Evolutionary conservation across 2,113 vertebrate genomes (phyloP), one percentile per base, ranked within the genome.

Genomic region (Alethe diademata): DNA sequence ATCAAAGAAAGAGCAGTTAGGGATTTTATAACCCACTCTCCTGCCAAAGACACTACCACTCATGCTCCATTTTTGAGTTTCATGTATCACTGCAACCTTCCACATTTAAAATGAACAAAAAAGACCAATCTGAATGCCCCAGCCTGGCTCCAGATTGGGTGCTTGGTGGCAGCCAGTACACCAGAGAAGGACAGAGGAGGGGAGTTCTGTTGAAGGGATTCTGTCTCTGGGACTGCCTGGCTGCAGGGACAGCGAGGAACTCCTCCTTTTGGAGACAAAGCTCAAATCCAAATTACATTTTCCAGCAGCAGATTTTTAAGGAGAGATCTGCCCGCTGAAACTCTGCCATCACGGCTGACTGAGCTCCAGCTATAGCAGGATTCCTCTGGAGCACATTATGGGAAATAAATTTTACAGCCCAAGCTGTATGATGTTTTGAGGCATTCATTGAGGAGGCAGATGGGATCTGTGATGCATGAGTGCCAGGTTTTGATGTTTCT

Each of bases 211-310:
- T 4, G 48, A 14, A 83, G 6, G 16, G 42, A 43, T 73, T 83
- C 58, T 14, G 6, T 22, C 26, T 26, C 40, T 71, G 1, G 0
- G 19, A 18, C 25, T 3, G 3, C 33, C 25, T 69, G 42, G 61
- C 13, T 12, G 1, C 33, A 40, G 57, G 25, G 25, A 14, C 36
- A 40, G 19, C 0, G 0, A 47, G 35, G 11, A 48, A 67, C 7
- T 40, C 14, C 14, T 51, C 28, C 13, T 70, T 40, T n/a, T 60
- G 2, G 2, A 86, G 26, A 19, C 42, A 43, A 43, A 83, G 31
- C 57, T 75, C 33, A 19, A 23, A 42, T 65, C 22, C 35, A 42
- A 42, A 35, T 31, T 58, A 35, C 1, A 0, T 64, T 82, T 93
- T 54, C 61, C 69, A 38, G 64, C 51, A 64, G 45, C 11, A 24